Evolutionary conservation across 2,888 invertebrate genomes (phyloP), one percentile per base, ranked within the genome.

Genomic region (Rugalucina vietnamica): DNA sequence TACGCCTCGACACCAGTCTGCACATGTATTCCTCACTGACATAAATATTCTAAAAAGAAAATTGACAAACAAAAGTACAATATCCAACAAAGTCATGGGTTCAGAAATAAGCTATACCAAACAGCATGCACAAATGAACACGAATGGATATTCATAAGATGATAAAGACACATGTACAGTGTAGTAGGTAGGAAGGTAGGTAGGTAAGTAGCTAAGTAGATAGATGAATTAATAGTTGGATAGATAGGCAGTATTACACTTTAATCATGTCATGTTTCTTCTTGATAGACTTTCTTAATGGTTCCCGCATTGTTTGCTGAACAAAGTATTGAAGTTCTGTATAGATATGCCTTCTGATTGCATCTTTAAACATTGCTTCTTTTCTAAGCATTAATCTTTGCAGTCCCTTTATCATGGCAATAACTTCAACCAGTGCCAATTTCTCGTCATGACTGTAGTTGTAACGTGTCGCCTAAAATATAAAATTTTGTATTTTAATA

Each of bases 351-450:
- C 98, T 96, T 37, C 98, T 96, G 86, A 98, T 98, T 0, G 98
- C 98, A 94, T 98, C 98, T 78, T 97, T 97, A 91, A 98, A 97
- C 27, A 99, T 98, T 0, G 98, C 98, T 96, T 99, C 99, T 97
- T 99, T 99, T 57, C 98, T 96, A 0, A 98, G 97, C 98, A 99
- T 98, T 78, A 99, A 96, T 37, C 92, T 84, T 95, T 99, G 99
- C 5, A 99, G 96, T 0, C 99, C 99, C 95, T 99, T 99, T 91
- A 99, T 99, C 99, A 99, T 99, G 0, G 99, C 99, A 91, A 99
- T 99, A 14, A 99, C 98, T 95, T 99, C 99, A 84, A 99, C 99
- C 91, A 99, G 96, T 0, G 99, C 99, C 95, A 98, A 98, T 94
- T 99, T 99, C 95, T 99, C 99, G 92, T 98, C 98, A 1, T 98